Evolutionary conservation across 2,113 vertebrate genomes (phyloP), one percentile per base, ranked within the genome.

Genomic region (Heteronetta atricapilla): DNA sequence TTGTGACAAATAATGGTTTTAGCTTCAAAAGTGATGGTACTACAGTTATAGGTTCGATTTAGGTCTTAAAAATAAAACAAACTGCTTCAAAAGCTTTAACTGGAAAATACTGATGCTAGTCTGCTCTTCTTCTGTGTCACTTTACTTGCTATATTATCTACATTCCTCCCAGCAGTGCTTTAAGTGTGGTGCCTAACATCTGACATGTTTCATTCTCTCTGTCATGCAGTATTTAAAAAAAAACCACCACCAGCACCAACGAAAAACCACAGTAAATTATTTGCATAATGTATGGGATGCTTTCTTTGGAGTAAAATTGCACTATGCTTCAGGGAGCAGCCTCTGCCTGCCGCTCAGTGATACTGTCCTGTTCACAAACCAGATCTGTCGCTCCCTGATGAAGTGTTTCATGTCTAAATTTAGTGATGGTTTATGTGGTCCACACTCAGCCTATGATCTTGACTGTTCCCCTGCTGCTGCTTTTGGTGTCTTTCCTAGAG

Each of bases 241-340:
- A 31, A 29, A 17, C 10, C 63, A 42, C 42, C 42, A 44, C 42
- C 42, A 44, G 3, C 42, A 44, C 3, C 42, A 44, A 4, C 42
- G 7, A 26, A 25, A 62, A 62, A 34, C 10, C 46, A 70, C n/a
- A 83, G 78, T 82, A 86, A 95, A 83, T 88, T 68, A n/a, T 86
- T 79, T 96, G 77, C 73, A 94, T 88, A 86, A 93, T 78, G 76
- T 72, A 94, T 90, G 73, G 76, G 46, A 63, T 84, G 62, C 76
- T 91, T 88, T 72, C 69, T 66, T 95, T 59, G 64, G 76, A 90
- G 86, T 69, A 63, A 60, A 75, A 75, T 2, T 60, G 22, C 50
- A 44, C 82, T 25, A 1, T 66, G 90, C 93, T 92, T 68, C 68
- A 62, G 82, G 85, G 85, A 29, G 10, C 75, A 68, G 89, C 46